Evolutionary conservation across 2,888 invertebrate species (phyloP).

Genomic region (Synergus gifuensis): DNA sequence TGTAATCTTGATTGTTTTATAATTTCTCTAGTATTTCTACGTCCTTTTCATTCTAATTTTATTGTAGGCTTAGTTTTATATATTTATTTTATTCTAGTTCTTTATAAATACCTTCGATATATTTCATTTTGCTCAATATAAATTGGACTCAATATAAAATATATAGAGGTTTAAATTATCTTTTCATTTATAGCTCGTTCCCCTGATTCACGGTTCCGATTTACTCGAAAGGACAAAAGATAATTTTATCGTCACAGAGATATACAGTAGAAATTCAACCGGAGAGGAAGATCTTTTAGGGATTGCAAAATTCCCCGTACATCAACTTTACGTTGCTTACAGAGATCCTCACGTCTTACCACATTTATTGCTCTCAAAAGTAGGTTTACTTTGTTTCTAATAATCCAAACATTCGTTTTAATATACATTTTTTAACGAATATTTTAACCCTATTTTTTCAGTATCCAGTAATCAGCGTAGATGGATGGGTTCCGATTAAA

Average conservation of each 20-base stretch:
- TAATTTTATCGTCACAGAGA: slow-evolving; percentile 80
- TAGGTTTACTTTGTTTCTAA: slow-evolving; percentile 62
- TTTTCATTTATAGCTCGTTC: slow-evolving; percentile 77
- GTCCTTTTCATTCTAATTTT: background rate
- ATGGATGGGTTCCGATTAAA: slow-evolving; percentile 81
- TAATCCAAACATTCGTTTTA: background rate
- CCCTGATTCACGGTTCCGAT: slow-evolving; percentile 79
- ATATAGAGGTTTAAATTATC: background rate
- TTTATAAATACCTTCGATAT: slow-evolving; percentile 10
- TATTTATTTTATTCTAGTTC: background rate
- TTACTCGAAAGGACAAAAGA: slow-evolving; percentile 80
- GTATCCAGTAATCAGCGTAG: slow-evolving; percentile 82
- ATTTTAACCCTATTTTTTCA: slow-evolving; percentile 63
- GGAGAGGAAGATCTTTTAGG: slow-evolving; percentile 77
- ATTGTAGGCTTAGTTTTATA: background rate
- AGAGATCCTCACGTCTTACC: slow-evolving; percentile 80
- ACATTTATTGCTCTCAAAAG: slow-evolving; percentile 80
- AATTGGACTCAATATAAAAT: background rate
- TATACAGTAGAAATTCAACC: slow-evolving; percentile 77
- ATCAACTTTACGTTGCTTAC: slow-evolving; percentile 82
- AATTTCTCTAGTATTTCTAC: background rate
- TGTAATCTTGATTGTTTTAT: background rate
- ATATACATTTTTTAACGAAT: background rate
- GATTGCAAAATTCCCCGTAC: slow-evolving; percentile 80
- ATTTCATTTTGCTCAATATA: background rate